These are phyloP conservation scores for Alexandromys fortis DNA, from an alignment of 2,113 vertebrate genomes.

Conservation along the genomic window DNA sequence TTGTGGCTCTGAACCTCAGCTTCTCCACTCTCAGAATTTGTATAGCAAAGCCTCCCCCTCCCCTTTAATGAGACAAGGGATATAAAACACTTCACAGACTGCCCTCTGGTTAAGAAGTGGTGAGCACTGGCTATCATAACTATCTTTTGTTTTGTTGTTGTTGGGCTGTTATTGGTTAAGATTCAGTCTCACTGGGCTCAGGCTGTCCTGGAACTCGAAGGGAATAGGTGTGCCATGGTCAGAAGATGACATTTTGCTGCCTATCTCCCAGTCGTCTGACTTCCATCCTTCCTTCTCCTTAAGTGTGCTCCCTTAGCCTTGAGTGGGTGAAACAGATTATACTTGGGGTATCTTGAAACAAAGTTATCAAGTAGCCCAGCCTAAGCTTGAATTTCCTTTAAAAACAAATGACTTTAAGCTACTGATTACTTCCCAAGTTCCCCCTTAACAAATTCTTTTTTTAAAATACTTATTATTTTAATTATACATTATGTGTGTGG, in stretches of 20 bases:
- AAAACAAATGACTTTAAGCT: not conserved
- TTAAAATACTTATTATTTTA: not conserved
- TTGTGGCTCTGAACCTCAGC: not conserved
- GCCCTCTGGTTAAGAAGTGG: not conserved
- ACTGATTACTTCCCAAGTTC: not conserved
- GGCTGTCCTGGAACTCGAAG: not conserved
- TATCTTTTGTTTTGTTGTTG: not conserved
- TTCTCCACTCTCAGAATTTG: slow-evolving; percentile 23
- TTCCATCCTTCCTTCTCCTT: not conserved
- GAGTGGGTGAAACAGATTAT: not conserved
- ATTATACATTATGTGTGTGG: not conserved
- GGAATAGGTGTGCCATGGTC: not conserved
- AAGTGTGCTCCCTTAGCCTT: not conserved
- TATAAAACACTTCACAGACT: not conserved
- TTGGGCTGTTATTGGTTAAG: not conserved
- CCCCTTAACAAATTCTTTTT: not conserved
- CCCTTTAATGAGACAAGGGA: not conserved
- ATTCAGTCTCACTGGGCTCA: not conserved
- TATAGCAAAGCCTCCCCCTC: not conserved
- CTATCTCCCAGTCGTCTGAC: not conserved
- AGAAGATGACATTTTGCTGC: not conserved
- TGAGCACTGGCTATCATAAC: not conserved
- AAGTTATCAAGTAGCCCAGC: no score
- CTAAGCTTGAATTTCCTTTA: not conserved
- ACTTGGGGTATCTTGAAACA: not conserved